Evolutionary conservation across 2,888 invertebrate species (phyloP).

Genomic region (Apamea crenata): DNA sequence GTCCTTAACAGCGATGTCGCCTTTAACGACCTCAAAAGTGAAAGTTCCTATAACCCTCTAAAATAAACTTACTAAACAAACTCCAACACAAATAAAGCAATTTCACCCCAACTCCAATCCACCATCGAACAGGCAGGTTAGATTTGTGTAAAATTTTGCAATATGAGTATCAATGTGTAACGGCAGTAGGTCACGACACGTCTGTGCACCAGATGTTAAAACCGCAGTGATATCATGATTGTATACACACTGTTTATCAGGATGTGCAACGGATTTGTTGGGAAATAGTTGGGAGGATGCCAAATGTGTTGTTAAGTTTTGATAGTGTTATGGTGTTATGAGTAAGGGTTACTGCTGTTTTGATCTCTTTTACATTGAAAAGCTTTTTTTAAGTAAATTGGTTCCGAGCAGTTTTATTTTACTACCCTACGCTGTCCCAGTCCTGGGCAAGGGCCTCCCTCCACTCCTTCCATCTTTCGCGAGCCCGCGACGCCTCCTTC

Average conservation of each 20-base stretch:
- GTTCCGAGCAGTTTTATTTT: not conserved
- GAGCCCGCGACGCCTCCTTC: too few relatives aligned
- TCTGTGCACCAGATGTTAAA: constrained; percentile 75
- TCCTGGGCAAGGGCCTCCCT: too few relatives aligned
- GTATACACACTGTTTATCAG: constrained; percentile 59
- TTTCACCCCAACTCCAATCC: constrained; percentile 30
- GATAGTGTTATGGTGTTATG: not conserved
- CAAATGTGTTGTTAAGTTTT: constrained; percentile 50
- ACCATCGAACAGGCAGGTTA: constrained; percentile 59
- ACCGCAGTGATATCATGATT: constrained; percentile 71
- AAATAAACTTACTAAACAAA: not conserved
- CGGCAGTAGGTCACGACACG: constrained; percentile 73
- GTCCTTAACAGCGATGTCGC: not conserved
- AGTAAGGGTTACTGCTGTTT: not conserved
- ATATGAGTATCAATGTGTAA: constrained; percentile 70
- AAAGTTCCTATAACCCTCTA: not conserved
- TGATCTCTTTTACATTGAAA: not conserved
- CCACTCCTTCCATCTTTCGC: too few relatives aligned
- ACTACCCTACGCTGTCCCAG: too few relatives aligned
- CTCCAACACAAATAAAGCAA: constrained; percentile 44
- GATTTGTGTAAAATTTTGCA: constrained; percentile 64
- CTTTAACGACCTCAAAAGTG: not conserved
- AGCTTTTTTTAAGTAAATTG: not conserved
- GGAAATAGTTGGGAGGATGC: constrained; percentile 32
- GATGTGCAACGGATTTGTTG: constrained; percentile 35